Percentiles rank a stretch among this genome's conserved stretches.
Conservation (phyloP, 2,113 vertebrate genomes). For the Porphyrio hochstetteri region DNA sequence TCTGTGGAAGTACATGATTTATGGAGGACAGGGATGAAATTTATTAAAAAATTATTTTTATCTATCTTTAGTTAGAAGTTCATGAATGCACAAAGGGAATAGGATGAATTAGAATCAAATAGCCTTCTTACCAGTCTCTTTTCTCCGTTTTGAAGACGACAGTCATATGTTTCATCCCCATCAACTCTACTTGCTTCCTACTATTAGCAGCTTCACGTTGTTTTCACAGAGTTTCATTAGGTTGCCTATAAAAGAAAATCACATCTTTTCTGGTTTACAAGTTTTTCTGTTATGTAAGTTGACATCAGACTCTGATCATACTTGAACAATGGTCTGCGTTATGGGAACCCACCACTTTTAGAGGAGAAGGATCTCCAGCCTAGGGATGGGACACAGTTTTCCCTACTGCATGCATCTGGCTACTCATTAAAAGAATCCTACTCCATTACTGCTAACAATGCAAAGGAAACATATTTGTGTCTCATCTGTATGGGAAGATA, state of each 20-base stretch:
- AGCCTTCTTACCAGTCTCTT: background rate
- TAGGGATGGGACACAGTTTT: background rate
- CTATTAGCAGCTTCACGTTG: background rate
- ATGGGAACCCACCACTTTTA: background rate
- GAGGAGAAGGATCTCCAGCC: background rate
- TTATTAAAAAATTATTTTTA: background rate
- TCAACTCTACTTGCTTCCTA: background rate
- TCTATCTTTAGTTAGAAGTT: background rate
- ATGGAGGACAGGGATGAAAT: background rate
- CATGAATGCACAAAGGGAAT: background rate
- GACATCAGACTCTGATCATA: background rate
- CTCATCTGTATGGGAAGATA: background rate
- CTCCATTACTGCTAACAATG: background rate
- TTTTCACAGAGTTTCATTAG: background rate
- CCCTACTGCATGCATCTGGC: background rate
- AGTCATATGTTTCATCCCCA: background rate
- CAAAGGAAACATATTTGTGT: background rate
- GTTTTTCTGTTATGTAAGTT: background rate
- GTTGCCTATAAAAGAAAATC: background rate
- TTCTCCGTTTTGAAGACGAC: background rate
- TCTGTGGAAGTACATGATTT: background rate
- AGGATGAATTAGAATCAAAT: background rate
- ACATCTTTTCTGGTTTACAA: background rate
- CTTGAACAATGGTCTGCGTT: background rate
- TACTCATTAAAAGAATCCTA: background rate